Percentiles rank a stretch among this genome's conserved stretches.
phyloP scores from a whole-genome alignment of 2,888 invertebrate species.

The Dilophus febrilis region DNA sequence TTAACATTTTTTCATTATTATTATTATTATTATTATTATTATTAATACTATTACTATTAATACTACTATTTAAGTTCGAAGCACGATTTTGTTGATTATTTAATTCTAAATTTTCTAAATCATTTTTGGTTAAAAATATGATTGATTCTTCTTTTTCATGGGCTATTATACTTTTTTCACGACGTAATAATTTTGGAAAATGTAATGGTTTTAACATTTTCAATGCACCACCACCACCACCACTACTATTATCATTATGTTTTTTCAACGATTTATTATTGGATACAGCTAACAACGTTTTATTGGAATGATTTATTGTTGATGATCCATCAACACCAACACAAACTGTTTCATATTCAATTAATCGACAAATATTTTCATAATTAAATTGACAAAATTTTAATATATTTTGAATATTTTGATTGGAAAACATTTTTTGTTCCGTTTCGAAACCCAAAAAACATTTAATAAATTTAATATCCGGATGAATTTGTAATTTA shows the following conservation, averaged over 20 bases:
- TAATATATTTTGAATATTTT: slow-evolving; percentile 28
- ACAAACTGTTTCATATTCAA: slow-evolving; percentile 26
- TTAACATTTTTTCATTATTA: too few relatives aligned
- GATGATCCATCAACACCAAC: too few relatives aligned
- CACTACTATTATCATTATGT: too few relatives aligned
- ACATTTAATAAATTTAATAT: slow-evolving; percentile 25
- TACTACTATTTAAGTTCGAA: not conserved
- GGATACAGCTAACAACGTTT: not conserved
- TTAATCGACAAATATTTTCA: slow-evolving; percentile 24
- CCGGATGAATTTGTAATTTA: slow-evolving; percentile 31
- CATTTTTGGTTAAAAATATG: slow-evolving; percentile 48
- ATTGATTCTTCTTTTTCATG: slow-evolving; percentile 47
- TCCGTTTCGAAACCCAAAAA: slow-evolving; percentile 28
- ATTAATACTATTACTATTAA: slow-evolving; percentile 12
- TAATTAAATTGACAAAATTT: slow-evolving; percentile 30
- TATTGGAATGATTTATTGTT: too few relatives aligned
- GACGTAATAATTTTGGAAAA: slow-evolving; percentile 24
- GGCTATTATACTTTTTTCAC: slow-evolving; percentile 28
- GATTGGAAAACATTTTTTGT: slow-evolving; percentile 28
- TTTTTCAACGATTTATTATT: slow-evolving; percentile 14
- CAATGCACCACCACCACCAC: slow-evolving; percentile 22
- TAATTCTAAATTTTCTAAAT: slow-evolving; percentile 43
- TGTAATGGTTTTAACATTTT: slow-evolving; percentile 34
- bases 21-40: slow-evolving; percentile 15
- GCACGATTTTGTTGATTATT: slow-evolving; percentile 18